These are phyloP conservation scores for Drosophila multiciliata DNA, from an alignment of 2,888 invertebrate species.

Conservation along the genomic window DNA sequence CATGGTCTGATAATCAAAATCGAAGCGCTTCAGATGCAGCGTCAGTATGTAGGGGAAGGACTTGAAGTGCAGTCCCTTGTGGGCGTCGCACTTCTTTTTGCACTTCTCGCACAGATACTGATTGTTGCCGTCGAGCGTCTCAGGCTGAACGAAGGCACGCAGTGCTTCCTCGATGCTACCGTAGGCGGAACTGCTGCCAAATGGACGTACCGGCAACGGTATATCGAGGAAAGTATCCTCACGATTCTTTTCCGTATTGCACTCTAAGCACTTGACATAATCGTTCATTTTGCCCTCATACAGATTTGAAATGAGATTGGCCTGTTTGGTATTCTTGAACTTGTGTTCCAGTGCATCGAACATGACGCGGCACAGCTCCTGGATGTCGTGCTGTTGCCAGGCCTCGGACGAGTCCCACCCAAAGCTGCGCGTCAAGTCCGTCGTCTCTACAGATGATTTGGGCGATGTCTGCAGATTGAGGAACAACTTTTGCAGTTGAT, in stretches of 20 bases:
- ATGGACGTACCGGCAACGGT: slow-evolving; percentile 93
- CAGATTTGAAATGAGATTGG: slow-evolving; percentile 92
- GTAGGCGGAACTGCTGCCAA: slow-evolving; percentile 91
- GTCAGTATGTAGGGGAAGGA: slow-evolving; percentile 94
- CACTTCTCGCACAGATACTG: slow-evolving; percentile 95
- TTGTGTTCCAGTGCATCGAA: slow-evolving; percentile 94
- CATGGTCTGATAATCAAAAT: slow-evolving; percentile 94
- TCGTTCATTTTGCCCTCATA: slow-evolving; percentile 93
- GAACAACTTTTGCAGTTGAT: slow-evolving; percentile 94
- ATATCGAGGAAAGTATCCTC: slow-evolving; percentile 94
- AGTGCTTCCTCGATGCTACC: slow-evolving; percentile 93
- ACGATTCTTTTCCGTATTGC: slow-evolving; percentile 92
- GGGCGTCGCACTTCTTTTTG: slow-evolving; percentile 94
- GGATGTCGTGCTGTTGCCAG: slow-evolving; percentile 97
- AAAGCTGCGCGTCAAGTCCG: slow-evolving; percentile 93
- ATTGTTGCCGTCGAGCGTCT: slow-evolving; percentile 92
- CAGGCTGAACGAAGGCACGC: slow-evolving; percentile 93
- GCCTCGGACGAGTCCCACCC: slow-evolving; percentile 96
- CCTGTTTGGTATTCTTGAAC: slow-evolving; percentile 92
- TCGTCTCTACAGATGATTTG: slow-evolving; percentile 93
- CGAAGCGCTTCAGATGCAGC: slow-evolving; percentile 94
- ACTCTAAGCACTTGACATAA: slow-evolving; percentile 95
- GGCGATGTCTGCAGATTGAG: slow-evolving; percentile 93
- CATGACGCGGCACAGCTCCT: slow-evolving; percentile 95
- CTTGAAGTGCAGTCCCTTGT: slow-evolving; percentile 94